Evolutionary conservation across 1,140 invertebrate species (phyloP).

Genomic region (Trichonephila inaurata): DNA sequence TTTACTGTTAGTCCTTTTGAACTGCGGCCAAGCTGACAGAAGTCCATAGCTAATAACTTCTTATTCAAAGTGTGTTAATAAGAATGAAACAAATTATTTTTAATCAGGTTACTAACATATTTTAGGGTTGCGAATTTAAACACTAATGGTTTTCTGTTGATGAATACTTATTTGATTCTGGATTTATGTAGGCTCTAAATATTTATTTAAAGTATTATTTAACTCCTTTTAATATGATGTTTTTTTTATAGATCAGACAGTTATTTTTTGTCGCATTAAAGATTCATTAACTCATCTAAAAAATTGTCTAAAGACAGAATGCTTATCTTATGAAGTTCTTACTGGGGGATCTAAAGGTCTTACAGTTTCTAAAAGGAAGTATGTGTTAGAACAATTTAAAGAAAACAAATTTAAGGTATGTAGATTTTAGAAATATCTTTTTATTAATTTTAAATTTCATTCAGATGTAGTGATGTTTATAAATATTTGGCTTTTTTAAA

Average conservation of each 20-base stretch:
- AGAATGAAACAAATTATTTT: no score
- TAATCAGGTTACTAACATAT: no score
- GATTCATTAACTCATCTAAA: background rate
- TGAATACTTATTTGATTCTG: no score
- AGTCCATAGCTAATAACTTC: no score
- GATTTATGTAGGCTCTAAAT: no score
- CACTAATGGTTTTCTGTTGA: no score
- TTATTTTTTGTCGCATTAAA: background rate
- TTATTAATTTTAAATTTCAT: background rate
- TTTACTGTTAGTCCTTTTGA: no score
- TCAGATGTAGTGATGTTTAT: no score
- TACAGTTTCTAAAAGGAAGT: background rate
- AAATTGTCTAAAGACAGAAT: background rate
- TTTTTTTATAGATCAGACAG: background rate
- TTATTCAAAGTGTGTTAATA: no score
- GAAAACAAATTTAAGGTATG: background rate
- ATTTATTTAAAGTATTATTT: background rate
- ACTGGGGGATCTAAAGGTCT: background rate
- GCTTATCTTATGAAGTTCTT: background rate
- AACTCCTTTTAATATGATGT: background rate
- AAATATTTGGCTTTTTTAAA: no score
- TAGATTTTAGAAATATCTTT: background rate
- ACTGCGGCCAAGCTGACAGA: no score
- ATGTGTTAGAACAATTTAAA: background rate
- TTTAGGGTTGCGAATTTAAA: no score